phyloP scores from a whole-genome alignment of 1,140 invertebrate genomes.

The Lineus longissimus region DNA sequence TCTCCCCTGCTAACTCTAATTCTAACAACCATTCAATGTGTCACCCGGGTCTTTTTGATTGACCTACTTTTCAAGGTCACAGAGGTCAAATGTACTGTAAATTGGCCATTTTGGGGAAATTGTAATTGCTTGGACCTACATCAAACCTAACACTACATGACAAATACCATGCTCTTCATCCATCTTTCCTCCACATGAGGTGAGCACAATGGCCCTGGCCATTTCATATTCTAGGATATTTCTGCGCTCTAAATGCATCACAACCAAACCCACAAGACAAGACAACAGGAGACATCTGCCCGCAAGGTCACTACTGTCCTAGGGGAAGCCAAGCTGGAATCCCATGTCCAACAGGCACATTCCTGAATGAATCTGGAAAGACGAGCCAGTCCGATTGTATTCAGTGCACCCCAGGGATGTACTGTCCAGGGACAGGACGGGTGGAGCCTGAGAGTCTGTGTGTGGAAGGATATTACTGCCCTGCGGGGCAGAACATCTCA shows the following conservation, averaged over 20 bases:
- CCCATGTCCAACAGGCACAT: conserved; percentile 44
- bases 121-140: no score
- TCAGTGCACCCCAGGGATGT: conserved; percentile 36
- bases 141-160: no score
- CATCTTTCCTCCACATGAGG: no score
- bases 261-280: conserved; percentile 27
- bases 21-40: no score
- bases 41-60: no score
- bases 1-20: no score
- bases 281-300: conserved; percentile 34
- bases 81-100: no score
- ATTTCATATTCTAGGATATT: conserved; percentile 34
- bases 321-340: conserved; percentile 23
- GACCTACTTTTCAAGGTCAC: no score
- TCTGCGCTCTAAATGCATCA: conserved; percentile 34
- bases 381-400: conserved; percentile 34
- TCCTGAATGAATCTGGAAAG: conserved; percentile 30
- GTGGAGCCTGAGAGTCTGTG: conserved; percentile 35
- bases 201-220: no score
- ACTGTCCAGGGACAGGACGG: conserved; percentile 35
- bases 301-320: conserved; percentile 42
- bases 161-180: no score
- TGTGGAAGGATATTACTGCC: conserved; percentile 43
- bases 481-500: conserved; percentile 40
- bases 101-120: no score